These are phyloP conservation scores for Auanema sp. DNA, from an alignment of 2,888 invertebrate species.

Conservation along the genomic window DNA sequence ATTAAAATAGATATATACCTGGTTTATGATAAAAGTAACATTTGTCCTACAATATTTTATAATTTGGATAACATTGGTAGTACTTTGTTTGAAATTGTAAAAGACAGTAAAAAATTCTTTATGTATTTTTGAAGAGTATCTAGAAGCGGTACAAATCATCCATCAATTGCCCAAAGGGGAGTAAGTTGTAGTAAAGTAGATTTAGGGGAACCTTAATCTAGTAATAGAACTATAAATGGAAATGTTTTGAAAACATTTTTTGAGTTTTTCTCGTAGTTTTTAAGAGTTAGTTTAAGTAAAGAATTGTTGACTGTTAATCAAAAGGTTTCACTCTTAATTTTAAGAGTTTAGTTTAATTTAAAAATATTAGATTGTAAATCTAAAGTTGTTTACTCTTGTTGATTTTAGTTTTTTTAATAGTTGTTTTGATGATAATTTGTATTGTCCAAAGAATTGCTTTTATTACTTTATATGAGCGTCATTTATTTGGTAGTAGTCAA, in stretches of 20 bases:
- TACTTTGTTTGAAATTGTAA: constrained; percentile 44
- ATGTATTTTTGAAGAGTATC: constrained; percentile 53
- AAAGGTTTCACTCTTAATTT: constrained; percentile 43
- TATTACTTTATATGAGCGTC: constrained; percentile 54
- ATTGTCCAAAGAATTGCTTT: constrained; percentile 51
- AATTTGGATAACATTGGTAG: constrained; percentile 38
- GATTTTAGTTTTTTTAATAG: constrained; percentile 32
- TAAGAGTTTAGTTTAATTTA: constrained; percentile 44
- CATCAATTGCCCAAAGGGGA: constrained; percentile 55
- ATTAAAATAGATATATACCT: constrained; percentile 54
- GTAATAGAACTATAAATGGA: constrained; percentile 41
- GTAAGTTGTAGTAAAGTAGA: constrained; percentile 60
- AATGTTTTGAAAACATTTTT: constrained; percentile 52
- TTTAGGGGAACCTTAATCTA: constrained; percentile 53
- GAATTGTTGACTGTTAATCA: constrained; percentile 50
- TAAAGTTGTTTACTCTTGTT: constrained; percentile 44
- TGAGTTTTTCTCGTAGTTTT: constrained; percentile 42
- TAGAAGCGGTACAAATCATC: constrained; percentile 55
- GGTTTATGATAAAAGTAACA: constrained; percentile 44
- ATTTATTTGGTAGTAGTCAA: constrained; percentile 43
- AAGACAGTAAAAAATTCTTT: constrained; percentile 52
- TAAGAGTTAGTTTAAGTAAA: constrained; percentile 48
- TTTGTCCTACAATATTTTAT: constrained; percentile 50
- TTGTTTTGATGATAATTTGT: constrained; percentile 42
- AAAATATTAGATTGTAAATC: constrained; percentile 53